Evolutionary conservation across 2,888 invertebrate genomes (phyloP), one percentile per base, ranked within the genome.

Genomic region (Caenorhabditis afra): DNA sequence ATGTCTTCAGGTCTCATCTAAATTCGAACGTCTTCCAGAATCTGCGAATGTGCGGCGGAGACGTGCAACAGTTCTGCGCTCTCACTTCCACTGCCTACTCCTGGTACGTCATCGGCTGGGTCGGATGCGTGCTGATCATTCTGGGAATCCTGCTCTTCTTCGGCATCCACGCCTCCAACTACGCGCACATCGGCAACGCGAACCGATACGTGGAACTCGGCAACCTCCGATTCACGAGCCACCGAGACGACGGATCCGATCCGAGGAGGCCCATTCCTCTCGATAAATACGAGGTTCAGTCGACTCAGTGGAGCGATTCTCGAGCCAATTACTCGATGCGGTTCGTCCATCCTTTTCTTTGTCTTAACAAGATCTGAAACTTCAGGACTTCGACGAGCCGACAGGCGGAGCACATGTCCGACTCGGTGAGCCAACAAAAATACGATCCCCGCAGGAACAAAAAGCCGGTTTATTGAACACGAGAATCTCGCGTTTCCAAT

Each of bases 131-230:
- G 14, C 67, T 85, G 10, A 80, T 85, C 16, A 80, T 86, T 35
- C 55, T 88, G 1, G 90, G 90, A 3, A 77, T 90, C 92, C 90
- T 96, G 20, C 96, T 97, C 90, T 97, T 96, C 91, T 91, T 97
- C 86, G 96, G 96, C 95, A 96, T 96, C 90, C 92, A 97, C 71
- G 94, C 96, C 0, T 96, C 97, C 0, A 97, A 97, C 91, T 97
- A 96, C 90, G 96, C 96, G 10, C 96, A 96, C 89, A 96, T 97
- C 87, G 93, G 96, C 73, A 96, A 96, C 89, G 96, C 96, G 90
- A 95, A 95, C 90, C 96, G 83, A 66, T 83, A 84, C 61, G 79
- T 84, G 14, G 84, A 84, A 35, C 59, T 83, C 11, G 71, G 80
- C 0, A 80, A 83, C 20, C 67, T 83, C 10, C 65, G 77, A 10